Base-by-base conservation (phyloP, 2,797 vertebrate genomes). In the Smutsia gigantea region DNA sequence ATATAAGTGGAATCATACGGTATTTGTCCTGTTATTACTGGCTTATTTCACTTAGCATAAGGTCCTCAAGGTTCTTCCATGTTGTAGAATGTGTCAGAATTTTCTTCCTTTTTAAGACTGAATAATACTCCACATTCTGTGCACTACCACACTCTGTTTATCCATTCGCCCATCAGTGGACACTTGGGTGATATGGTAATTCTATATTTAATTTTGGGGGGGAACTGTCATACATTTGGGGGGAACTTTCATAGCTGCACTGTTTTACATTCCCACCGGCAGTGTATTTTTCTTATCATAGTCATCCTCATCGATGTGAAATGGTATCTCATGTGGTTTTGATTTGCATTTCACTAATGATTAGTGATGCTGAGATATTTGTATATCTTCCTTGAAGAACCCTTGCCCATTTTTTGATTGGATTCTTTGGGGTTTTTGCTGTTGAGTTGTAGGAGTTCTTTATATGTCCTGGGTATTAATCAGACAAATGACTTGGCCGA, bases 391-490 rank as follows among this genome's bases (percentile, higher is more conserved):
- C 72, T 83, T 86, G 17, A 74, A 82, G 42, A 96, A 87, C 18
- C 19, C 61, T 79, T 29, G 25, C 34, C 86, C 7, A 37, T 63
- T 75, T 75, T 92, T 77, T 72, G 72, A 85, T 59, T 61, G 31
- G 7, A 59, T 77, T 87, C 6, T 82, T 64, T 21, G 2, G 29
- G 2, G 46, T 2, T 51, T 59, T 94, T 42, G 27, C 53, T 94
- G 5, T 75, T 92, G 51, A 94, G 11, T 63, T 82, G 6, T 83
- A 63, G 23, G 61, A 90, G 29, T 94, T 94, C 34, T 96, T 55
- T 82, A 17, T 74, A 29, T 85, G 53, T 78, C 49, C 34, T 84
- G 15, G 11, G 11, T 93, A 51, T 53, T 91, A 71, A 94, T 46
- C 72, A 81, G 10, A 63, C 46, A n/a, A 2, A 39, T 27, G 57